Conservation (phyloP, 2,888 invertebrate genomes). For the Melipona bicolor region DNA sequence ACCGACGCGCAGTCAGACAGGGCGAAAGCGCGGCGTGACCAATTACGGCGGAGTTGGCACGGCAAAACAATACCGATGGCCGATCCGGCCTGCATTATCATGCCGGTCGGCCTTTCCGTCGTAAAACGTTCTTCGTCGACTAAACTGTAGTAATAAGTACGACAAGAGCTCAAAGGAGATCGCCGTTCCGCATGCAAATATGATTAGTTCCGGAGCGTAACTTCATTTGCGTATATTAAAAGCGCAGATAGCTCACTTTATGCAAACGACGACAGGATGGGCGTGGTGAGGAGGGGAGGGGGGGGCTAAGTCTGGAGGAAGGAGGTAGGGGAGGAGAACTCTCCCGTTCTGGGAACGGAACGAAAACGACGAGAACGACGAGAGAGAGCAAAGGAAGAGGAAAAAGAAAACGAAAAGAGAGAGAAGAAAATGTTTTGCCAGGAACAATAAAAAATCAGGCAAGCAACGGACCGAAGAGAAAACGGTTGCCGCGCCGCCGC, state of each 20-base stretch:
- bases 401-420: neutral
- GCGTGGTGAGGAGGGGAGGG: conserved; percentile 41
- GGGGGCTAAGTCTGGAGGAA: neutral
- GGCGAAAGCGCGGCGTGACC: too few relatives aligned
- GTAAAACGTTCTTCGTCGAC: conserved; percentile 68
- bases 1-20: neutral
- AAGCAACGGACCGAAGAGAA: conserved; percentile 11
- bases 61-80: neutral
- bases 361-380: neutral
- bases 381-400: neutral
- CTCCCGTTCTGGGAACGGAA: too few relatives aligned
- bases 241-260: conserved; percentile 79
- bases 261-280: conserved; percentile 74
- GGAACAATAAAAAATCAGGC: conserved; percentile 50
- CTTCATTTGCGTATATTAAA: conserved; percentile 83
- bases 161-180: conserved; percentile 79
- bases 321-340: neutral
- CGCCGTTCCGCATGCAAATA: conserved; percentile 82
- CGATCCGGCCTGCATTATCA: conserved; percentile 41
- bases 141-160: conserved; percentile 76
- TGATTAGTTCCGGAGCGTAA: conserved; percentile 82
- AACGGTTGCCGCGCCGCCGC: conserved; percentile 33
- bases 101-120: conserved; percentile 43
- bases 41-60: neutral
- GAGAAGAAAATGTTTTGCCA: conserved; percentile 57